phyloP scores from a whole-genome alignment of 2,888 invertebrate genomes.

The Folsomia manolachei region DNA sequence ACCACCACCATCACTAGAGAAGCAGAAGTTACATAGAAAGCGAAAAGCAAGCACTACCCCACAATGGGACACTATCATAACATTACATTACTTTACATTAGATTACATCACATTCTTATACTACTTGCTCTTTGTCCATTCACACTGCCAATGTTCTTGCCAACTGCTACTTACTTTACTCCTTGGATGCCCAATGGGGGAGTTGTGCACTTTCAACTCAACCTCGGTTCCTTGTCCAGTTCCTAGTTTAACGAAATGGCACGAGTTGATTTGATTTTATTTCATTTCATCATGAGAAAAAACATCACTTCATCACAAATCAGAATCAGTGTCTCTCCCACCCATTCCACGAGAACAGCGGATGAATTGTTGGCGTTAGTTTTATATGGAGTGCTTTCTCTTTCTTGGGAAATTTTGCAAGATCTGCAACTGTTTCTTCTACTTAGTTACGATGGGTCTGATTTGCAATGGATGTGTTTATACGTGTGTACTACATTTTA shows the following conservation, averaged over 20 bases:
- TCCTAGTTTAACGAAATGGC: not conserved
- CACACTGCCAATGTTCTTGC: not conserved
- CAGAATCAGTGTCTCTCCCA: constrained; percentile 4
- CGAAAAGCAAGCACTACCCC: not conserved
- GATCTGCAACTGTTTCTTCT: too few species aligned
- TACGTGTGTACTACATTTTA: too few species aligned
- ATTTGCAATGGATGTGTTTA: not conserved
- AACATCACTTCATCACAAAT: not conserved
- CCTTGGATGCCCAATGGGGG: not conserved
- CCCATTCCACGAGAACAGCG: too few species aligned
- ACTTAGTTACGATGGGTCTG: not conserved
- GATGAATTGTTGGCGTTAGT: not conserved
- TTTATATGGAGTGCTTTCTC: not conserved
- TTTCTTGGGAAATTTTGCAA: too few species aligned
- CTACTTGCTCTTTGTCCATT: not conserved
- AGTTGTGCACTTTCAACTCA: not conserved
- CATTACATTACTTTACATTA: not conserved
- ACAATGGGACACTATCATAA: not conserved
- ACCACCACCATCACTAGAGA: too few species aligned
- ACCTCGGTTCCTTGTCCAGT: too few species aligned
- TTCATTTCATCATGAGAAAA: not conserved
- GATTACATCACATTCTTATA: not conserved
- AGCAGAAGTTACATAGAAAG: too few species aligned
- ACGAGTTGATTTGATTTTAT: not conserved
- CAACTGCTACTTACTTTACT: too few species aligned